A percentile compares a stretch with the other conserved stretches of the same genome.
Evolutionary conservation across 1,140 invertebrate species (phyloP).

Genomic region (Paracyclopina nana): DNA sequence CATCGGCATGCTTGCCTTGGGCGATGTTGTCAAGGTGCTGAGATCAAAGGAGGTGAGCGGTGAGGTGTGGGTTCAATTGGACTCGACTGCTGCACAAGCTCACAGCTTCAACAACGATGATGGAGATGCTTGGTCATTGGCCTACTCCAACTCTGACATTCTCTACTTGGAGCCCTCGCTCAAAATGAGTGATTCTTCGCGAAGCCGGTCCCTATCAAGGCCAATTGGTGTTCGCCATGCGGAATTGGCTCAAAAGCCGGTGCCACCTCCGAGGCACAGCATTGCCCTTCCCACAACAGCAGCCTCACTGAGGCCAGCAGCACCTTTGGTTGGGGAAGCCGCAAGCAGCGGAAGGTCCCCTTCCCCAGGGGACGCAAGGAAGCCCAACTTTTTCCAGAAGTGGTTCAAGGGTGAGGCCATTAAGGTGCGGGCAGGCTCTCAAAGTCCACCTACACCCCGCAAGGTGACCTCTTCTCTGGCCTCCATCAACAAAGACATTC

Average conservation of each 20-base stretch:
- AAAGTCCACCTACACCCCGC: background rate
- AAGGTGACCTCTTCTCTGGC: background rate
- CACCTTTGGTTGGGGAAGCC: no score
- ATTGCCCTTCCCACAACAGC: background rate
- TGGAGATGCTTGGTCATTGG: slow-evolving; percentile 53
- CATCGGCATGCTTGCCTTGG: slow-evolving; percentile 50
- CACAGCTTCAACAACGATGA: slow-evolving; percentile 43
- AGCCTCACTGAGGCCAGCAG: no score
- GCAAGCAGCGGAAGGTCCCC: background rate
- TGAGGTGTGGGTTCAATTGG: slow-evolving; percentile 41
- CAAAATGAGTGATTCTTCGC: no score
- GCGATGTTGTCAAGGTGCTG: slow-evolving; percentile 43
- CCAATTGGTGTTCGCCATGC: slow-evolving; percentile 29
- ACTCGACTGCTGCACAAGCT: slow-evolving; percentile 38
- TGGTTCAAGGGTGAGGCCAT: slow-evolving; percentile 40
- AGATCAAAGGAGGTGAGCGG: slow-evolving; percentile 31
- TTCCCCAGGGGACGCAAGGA: slow-evolving; percentile 24
- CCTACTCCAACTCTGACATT: slow-evolving; percentile 41
- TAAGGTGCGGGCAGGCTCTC: background rate
- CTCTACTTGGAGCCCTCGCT: slow-evolving; percentile 38
- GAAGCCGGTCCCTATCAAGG: no score
- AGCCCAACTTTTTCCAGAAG: slow-evolving; percentile 42
- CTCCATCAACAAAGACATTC: slow-evolving; percentile 30
- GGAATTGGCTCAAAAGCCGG: background rate
- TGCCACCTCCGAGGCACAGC: background rate